Evolutionary conservation across 2,888 invertebrate species (phyloP), one percentile per base, ranked within the genome.

Genomic region (Euzetes globulus): DNA sequence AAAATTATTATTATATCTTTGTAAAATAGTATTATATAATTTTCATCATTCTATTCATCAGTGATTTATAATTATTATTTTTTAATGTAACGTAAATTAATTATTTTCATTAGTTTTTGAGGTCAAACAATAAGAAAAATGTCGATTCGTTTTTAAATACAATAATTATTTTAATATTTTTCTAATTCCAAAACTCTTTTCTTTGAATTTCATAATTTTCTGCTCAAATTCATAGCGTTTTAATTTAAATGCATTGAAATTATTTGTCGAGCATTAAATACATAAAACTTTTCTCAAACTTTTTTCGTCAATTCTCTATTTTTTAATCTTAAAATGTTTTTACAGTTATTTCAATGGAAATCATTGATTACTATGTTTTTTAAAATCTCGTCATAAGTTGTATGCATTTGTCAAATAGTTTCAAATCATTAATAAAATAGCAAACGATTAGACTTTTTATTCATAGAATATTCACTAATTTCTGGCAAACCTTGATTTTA

Each of bases 261-360:
- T 52, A 52, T 22, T 52, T 52, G 52, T 52, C 25, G 52, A 13
- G 52, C 52, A 52, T 52, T 52, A 52, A 52, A 52, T n/a, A 52
- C 52, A 19, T 25, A 22, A n/a, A 19, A 3, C 19, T 52, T 52
- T 52, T 52, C 2, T 19, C 11, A 52, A 6, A 1, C 52, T n/a
- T 52, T 22, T 52, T n/a, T 19, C n/a, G 6, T 41, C 11, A 33
- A 33, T 41, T 41, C 13, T 41, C 13, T 41, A 19, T 60, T 60
- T 58, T 60, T 58, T 1, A 15, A 15, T 25, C 25, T 22, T 22
- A 22, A 22, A 22, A 22, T 29, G 33, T 19, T 19, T 29, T 27
- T 19, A 13, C 1, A 60, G 11, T 41, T 33, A 33, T 33, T 41
- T 11, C 6, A 41, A 41, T 13, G 11, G 13, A 41, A 41, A 41